Conservation (phyloP, 2,888 invertebrate genomes). For the Sycophila texana region DNA sequence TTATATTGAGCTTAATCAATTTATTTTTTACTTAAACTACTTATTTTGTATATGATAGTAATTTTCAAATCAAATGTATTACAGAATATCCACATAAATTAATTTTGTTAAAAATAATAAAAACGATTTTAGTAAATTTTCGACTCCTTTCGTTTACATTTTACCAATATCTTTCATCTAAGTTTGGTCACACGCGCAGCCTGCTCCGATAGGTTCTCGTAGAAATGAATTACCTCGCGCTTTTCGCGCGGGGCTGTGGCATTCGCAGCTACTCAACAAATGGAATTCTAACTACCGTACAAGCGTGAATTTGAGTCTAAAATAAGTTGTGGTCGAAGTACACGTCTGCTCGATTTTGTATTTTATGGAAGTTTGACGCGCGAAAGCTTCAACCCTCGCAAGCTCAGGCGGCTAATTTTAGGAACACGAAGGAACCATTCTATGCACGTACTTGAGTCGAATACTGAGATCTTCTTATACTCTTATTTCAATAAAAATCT, state of each 20-base stretch:
- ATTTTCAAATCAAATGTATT: too few relatives aligned
- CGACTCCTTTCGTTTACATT: constrained; percentile 28
- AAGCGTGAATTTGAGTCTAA: constrained; percentile 53
- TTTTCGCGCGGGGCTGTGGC: constrained; percentile 29
- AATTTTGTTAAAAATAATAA: too few relatives aligned
- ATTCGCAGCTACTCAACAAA: constrained; percentile 55
- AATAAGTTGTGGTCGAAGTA: constrained; percentile 31
- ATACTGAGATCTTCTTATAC: constrained; percentile 11
- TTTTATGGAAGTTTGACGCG: constrained; percentile 18
- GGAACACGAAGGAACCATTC: constrained; percentile 36
- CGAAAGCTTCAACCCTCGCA: constrained; percentile 4
- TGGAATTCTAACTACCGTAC: constrained; percentile 56
- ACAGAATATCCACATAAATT: too few relatives aligned
- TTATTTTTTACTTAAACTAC: too few relatives aligned
- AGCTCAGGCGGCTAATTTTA: constrained; percentile 44
- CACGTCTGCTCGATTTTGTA: constrained; percentile 42
- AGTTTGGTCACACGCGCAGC: constrained; percentile 3
- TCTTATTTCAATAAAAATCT: constrained; percentile 8
- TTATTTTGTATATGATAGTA: too few relatives aligned
- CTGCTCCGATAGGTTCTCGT: constrained; percentile 44
- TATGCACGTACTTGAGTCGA: constrained; percentile 18
- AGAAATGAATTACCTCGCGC: constrained; percentile 51
- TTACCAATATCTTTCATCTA: constrained; percentile 39
- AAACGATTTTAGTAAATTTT: background rate
- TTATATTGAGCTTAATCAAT: too few relatives aligned